Evolutionary conservation across 2,888 invertebrate species (phyloP).

Genomic region (Macrostomum cliftonense): DNA sequence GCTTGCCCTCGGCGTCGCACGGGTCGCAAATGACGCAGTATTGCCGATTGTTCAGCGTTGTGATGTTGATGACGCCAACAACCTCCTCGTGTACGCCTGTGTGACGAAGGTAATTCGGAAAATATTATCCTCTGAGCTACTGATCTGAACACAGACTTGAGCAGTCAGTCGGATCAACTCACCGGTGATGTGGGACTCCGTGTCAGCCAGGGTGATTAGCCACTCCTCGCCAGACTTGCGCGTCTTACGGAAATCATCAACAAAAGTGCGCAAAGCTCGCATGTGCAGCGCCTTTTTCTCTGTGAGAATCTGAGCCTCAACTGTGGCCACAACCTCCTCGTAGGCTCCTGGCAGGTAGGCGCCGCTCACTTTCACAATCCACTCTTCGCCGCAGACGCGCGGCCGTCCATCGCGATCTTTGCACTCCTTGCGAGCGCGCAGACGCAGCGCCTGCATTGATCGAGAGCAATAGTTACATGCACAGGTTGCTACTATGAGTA

Average conservation of each 20-base stretch:
- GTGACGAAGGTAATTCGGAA: too few species aligned
- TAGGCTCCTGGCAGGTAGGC: conserved; percentile 42
- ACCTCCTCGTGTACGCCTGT: conserved; percentile 19
- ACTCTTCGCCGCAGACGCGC: conserved; percentile 38
- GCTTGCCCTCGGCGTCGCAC: conserved; percentile 29
- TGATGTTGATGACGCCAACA: conserved; percentile 37
- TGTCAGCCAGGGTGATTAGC: conserved; percentile 38
- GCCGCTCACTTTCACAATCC: conserved; percentile 39
- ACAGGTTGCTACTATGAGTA: too few species aligned
- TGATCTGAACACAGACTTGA: too few species aligned
- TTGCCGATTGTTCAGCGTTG: conserved; percentile 39
- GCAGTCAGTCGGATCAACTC: conserved; percentile 31
- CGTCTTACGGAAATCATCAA: conserved; percentile 35
- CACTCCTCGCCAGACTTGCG: conserved; percentile 42
- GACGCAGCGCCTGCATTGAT: conserved; percentile 25
- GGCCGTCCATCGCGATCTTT: conserved; percentile 29
- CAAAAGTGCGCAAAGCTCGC: conserved; percentile 36
- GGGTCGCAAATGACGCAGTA: conserved; percentile 42
- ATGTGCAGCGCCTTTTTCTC: conserved; percentile 42
- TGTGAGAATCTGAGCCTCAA: conserved; percentile 40
- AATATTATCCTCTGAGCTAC: too few species aligned
- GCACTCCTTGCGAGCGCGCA: conserved; percentile 38
- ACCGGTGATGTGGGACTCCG: conserved; percentile 41
- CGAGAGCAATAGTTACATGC: too few species aligned
- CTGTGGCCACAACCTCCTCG: conserved; percentile 40